These are phyloP conservation scores for Lithodes maja DNA, from an alignment of 2,888 invertebrate species.

Conservation along the genomic window DNA sequence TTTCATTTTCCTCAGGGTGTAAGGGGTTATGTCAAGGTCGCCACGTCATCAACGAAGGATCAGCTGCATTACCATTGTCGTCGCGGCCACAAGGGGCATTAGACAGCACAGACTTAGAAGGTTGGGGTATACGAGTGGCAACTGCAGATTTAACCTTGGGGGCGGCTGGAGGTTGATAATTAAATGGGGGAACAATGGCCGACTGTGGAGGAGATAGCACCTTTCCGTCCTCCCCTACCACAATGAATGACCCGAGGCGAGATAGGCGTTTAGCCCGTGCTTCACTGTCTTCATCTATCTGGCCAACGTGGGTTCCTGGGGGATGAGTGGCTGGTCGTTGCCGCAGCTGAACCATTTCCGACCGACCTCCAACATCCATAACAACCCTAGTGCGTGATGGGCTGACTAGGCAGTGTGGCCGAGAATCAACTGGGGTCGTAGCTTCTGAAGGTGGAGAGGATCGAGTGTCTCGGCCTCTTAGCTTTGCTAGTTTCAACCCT, in stretches of 20 bases:
- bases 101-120: constrained; percentile 58
- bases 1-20: constrained; percentile 30
- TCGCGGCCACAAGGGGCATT: constrained; percentile 59
- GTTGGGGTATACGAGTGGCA: constrained; percentile 64
- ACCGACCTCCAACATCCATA: constrained; percentile 1
- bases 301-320: constrained; percentile 51
- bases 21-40: constrained; percentile 54
- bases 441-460: constrained; percentile 70
- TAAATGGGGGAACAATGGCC: constrained; percentile 77
- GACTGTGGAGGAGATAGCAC: constrained; percentile 72
- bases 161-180: constrained; percentile 75
- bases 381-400: constrained; percentile 47
- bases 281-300: constrained; percentile 73
- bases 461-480: constrained; percentile 63
- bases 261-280: constrained; percentile 75
- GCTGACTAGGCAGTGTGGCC: constrained; percentile 68
- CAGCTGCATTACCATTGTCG: constrained; percentile 64
- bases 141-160: constrained; percentile 47
- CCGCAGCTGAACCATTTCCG: constrained; percentile 57
- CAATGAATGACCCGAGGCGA: constrained; percentile 77
- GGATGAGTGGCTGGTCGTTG: constrained; percentile 62
- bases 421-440: constrained; percentile 65
- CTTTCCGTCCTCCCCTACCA: constrained; percentile 74
- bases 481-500: constrained; percentile 65
- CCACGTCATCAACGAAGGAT: constrained; percentile 49